A percentile compares a stretch with the other conserved stretches of the same genome.
Evolutionary conservation across 2,113 vertebrate species (phyloP).

Genomic region (Ahaetulla prasina): DNA sequence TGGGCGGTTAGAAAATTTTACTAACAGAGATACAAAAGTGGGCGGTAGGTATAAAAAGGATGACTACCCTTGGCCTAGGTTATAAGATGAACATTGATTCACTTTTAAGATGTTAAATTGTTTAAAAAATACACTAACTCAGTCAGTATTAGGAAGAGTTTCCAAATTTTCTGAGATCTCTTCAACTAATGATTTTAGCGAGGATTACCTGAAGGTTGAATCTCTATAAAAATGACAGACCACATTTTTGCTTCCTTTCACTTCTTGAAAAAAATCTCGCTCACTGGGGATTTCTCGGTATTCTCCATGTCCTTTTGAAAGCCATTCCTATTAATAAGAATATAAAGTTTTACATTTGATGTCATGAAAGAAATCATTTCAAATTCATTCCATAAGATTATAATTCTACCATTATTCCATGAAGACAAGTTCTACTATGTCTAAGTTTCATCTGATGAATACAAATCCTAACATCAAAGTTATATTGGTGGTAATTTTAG

Average conservation of each 20-base stretch:
- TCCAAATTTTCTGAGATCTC: background rate
- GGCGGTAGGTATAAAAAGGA: no score
- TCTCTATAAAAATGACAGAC: constrained; percentile 97
- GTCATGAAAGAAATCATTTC: background rate
- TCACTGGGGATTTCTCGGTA: constrained; percentile 92
- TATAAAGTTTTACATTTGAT: constrained; percentile 28
- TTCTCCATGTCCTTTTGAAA: constrained; percentile 95
- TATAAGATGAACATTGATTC: background rate
- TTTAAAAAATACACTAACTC: background rate
- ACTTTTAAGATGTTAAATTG: background rate
- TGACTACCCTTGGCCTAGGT: no score
- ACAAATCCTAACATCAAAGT: background rate
- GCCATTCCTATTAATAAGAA: constrained; percentile 83
- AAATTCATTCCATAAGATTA: background rate
- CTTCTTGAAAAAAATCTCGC: constrained; percentile 93
- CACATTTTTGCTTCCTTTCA: constrained; percentile 93
- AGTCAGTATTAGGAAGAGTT: background rate
- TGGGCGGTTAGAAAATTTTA: no score
- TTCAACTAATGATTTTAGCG: constrained; percentile 1
- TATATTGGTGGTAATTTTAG: background rate
- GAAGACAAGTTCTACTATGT: background rate
- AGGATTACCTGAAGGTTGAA: constrained; percentile 84
- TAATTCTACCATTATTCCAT: background rate
- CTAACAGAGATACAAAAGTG: no score
- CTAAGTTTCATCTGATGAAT: background rate